Evolutionary conservation across 1,140 invertebrate species (phyloP), one percentile per base, ranked within the genome.

Genomic region (Solenopsis invicta): DNA sequence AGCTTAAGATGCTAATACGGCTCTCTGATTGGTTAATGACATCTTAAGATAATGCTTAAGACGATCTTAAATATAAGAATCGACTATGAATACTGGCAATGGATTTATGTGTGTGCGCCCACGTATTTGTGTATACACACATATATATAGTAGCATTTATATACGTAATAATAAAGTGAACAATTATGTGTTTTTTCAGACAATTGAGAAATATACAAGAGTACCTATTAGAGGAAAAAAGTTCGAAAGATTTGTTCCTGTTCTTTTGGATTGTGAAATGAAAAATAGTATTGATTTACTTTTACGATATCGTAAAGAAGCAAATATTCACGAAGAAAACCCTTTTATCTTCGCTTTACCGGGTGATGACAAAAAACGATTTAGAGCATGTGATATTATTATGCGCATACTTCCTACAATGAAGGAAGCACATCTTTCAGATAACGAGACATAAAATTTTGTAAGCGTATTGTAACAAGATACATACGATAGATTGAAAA

Each of bases 241-340:
- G 34, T 34, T 72, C 9, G 48, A 24, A 34, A 72, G 24, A 72
- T n/a, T 21, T n/a, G 48, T 52, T 34, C 6, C 48, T 52, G 48
- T 72, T 34, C 45, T 72, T 72, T 72, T 72, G 48, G 69, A 72
- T 72, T 16, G 16, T 34, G 16, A 72, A 72, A 72, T 72, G 48
- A 52, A 52, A 72, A 18, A 3, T 48, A 54, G 45, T 18, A 54
- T 72, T 18, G 45, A 72, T 34, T 52, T 72, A 24, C 24, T 52
- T 16, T 13, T 72, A 52, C 21, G 34, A 4, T 72, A 72, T 54
- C 69, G 24, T 29, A 72, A 72, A 3, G 69, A 52, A 54, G 48
- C 69, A 54, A 72, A 72, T 18, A 54, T 72, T 54, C 69, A 9
- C 10, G 16, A 72, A 52, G 5, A 0, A 34, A 72, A 72, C 34